Evolutionary conservation across 2,888 invertebrate genomes (phyloP), one percentile per base, ranked within the genome.

Genomic region (Drosophila siamana): DNA sequence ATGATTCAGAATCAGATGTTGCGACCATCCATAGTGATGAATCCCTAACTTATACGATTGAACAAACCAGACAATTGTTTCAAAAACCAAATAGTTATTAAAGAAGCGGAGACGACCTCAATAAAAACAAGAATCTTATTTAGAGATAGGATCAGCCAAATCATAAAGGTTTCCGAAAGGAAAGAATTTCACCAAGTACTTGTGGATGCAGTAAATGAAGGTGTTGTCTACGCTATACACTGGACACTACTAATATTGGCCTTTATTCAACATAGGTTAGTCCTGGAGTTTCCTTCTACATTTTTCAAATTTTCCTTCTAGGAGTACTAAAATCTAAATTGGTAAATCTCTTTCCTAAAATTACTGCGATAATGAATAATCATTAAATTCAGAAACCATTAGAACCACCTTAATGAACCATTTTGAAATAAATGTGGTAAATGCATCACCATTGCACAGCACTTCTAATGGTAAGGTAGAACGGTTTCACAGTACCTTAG

Each of bases 51-150:
- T 71, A 73, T 38, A 71, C 69, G 0, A 63, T 74, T 3, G 69
- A 75, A 74, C 1, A 78, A 73, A 7, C 78, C 76, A 2, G 15
- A 75, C 8, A 80, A 79, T 38, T 73, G 75, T 26, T 82, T 73
- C 19, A 47, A 56, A 51, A 77, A 80, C 11, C 69, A 77, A 36
- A 73, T 77, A 9, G 15, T 80, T 19, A 38, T 78, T 5, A 68
- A 77, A 33, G 64, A 69, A 44, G 44, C 52, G 2, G 33, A 16
- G 30, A 26, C 54, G 16, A 19, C 71, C 1, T 50, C 22, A 7
- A 15, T 19, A 4, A 56, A 36, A 30, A 69, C 50, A 2, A 38
- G 55, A 4, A 52, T 71, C 13, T 26, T 69, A 7, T 76, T 78
- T 30, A 43, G 63, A 22, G 57, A 54, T 26, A 74, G 70, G 54